phyloP scores from a whole-genome alignment of 2,888 invertebrate genomes.

The Hirtodrosophila cameraria region DNA sequence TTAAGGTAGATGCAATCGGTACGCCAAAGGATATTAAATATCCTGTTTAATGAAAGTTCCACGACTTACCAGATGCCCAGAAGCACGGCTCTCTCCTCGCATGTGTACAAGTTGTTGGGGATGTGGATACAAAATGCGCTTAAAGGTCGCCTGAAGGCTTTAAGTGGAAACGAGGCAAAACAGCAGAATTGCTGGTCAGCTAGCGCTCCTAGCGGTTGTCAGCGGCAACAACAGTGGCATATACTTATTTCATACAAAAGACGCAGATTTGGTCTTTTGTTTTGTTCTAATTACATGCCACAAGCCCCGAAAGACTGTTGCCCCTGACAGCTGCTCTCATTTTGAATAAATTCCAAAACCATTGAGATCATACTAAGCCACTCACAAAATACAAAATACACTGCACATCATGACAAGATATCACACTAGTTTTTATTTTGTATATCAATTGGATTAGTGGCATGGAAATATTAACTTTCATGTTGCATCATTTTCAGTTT shows the following conservation, averaged over 20 bases:
- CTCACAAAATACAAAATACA: no score
- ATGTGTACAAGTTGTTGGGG: background rate
- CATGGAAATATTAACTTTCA: no score
- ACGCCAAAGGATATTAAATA: constrained; percentile 40
- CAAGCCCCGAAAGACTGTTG: background rate
- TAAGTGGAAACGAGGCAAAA: constrained; percentile 3
- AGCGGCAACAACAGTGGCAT: constrained; percentile 6
- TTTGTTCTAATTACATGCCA: constrained; percentile 26
- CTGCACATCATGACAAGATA: no score
- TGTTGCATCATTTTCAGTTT: no score
- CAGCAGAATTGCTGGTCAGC: constrained; percentile 9
- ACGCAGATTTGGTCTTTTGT: constrained; percentile 10
- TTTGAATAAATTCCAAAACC: no score
- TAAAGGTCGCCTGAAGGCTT: background rate
- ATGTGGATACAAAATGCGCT: background rate
- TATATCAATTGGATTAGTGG: no score
- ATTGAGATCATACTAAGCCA: no score
- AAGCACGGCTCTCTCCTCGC: background rate
- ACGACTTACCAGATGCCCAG: constrained; percentile 12
- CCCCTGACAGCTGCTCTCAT: background rate
- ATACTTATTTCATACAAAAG: background rate
- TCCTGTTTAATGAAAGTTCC: constrained; percentile 44
- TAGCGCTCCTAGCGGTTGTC: constrained; percentile 11
- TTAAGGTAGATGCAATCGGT: constrained; percentile 2
- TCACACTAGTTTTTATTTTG: no score